A percentile compares a stretch with the other conserved stretches of the same genome.
phyloP scores from a whole-genome alignment of 92 coral and sea anemone genomes.

The Montipora capitata region DNA sequence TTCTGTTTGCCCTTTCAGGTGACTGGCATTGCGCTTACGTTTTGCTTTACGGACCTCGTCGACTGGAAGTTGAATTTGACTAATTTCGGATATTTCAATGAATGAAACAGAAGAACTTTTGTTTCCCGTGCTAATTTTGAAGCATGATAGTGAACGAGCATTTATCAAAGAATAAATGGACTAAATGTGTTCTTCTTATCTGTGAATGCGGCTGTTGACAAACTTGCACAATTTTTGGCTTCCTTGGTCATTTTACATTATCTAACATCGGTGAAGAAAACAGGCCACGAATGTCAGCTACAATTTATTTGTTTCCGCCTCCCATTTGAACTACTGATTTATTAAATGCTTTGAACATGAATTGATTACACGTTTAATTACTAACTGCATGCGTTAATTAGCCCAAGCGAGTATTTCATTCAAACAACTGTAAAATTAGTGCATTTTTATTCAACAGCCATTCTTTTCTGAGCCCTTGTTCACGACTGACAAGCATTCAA shows the following conservation, averaged over 20 bases:
- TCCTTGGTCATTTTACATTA: background rate
- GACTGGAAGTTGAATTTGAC: conserved; percentile 83
- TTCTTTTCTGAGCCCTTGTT: no score
- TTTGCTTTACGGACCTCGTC: conserved; percentile 91
- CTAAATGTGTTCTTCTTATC: no score
- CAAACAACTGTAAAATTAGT: background rate
- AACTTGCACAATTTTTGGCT: background rate
- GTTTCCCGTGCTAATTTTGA: no score
- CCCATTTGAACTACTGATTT: background rate
- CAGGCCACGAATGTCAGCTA: background rate
- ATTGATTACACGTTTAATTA: no score
- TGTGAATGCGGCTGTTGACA: no score
- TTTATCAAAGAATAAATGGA: no score
- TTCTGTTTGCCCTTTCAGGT: conserved; percentile 63
- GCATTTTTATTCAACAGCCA: background rate
- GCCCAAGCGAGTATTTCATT: no score
- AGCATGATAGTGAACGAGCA: no score
- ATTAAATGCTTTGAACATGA: background rate
- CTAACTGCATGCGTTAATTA: no score
- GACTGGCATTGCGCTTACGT: conserved; percentile 99
- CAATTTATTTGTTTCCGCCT: no score
- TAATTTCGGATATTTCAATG: background rate
- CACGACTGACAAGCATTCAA: background rate
- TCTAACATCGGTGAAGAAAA: no score
- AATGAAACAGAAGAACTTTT: background rate